These are phyloP conservation scores for Aproaerema taeniolella DNA, from an alignment of 2,888 invertebrate species.

Conservation along the genomic window DNA sequence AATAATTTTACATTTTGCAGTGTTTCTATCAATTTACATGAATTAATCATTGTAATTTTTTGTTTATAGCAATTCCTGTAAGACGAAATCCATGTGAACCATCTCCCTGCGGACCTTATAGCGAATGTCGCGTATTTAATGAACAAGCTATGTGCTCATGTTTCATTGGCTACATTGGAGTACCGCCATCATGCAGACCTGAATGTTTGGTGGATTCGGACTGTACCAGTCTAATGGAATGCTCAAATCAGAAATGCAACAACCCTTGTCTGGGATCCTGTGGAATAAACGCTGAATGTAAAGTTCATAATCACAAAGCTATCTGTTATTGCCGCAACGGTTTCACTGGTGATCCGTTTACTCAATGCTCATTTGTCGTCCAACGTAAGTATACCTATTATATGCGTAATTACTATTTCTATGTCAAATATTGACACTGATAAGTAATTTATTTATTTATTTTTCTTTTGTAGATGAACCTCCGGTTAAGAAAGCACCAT, in stretches of 20 bases:
- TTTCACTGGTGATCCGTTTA: conserved; percentile 89
- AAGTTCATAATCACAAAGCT: conserved; percentile 89
- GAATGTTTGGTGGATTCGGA: conserved; percentile 91
- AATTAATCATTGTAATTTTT: conserved; percentile 3
- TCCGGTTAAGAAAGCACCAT: conserved; percentile 63
- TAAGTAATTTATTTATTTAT: not conserved
- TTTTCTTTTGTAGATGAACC: conserved; percentile 37
- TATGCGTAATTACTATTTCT: conserved; percentile 1
- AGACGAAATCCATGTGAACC: conserved; percentile 79
- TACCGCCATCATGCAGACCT: conserved; percentile 86
- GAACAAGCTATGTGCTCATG: conserved; percentile 85
- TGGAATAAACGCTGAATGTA: conserved; percentile 86
- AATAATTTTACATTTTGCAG: not conserved
- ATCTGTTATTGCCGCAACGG: conserved; percentile 87
- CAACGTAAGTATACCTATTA: conserved; percentile 39
- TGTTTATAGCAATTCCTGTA: conserved; percentile 37
- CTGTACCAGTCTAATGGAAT: conserved; percentile 85
- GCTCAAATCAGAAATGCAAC: conserved; percentile 86
- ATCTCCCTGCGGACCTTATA: conserved; percentile 88
- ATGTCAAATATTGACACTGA: too few species aligned
- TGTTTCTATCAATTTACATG: not conserved
- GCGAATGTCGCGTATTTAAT: conserved; percentile 79
- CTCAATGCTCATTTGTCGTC: conserved; percentile 71
- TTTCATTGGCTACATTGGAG: conserved; percentile 84
- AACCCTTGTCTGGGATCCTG: conserved; percentile 90